Conservation (phyloP, 1,140 invertebrate genomes). For the Pissodes strobi region DNA sequence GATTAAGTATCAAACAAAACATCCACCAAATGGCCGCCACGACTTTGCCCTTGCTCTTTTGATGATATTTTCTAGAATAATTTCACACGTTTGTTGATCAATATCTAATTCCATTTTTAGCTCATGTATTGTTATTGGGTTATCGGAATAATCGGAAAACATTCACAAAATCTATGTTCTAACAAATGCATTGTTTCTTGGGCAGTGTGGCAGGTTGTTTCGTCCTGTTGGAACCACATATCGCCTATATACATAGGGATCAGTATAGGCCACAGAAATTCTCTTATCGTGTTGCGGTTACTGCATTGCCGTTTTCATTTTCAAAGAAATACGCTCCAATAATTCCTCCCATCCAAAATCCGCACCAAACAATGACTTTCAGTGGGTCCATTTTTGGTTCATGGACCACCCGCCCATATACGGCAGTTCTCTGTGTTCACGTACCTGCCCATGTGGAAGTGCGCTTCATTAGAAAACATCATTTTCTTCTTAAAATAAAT, state of each 20-base stretch:
- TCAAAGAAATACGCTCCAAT: constrained; percentile 42
- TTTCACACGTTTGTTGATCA: no score
- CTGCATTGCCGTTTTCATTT: constrained; percentile 18
- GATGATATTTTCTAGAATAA: no score
- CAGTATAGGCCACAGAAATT: constrained; percentile 35
- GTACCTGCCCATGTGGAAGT: constrained; percentile 52
- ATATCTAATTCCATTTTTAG: no score
- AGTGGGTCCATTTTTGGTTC: constrained; percentile 50
- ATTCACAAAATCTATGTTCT: no score
- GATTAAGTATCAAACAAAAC: no score
- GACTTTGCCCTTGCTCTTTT: no score
- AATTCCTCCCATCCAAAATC: constrained; percentile 38
- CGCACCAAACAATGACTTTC: constrained; percentile 49
- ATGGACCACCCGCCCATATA: constrained; percentile 44
- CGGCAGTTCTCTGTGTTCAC: constrained; percentile 54
- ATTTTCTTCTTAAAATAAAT: constrained; percentile 32
- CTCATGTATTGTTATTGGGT: no score
- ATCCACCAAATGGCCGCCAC: no score
- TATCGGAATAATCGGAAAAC: no score
- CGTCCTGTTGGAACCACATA: constrained; percentile 44
- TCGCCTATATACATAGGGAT: constrained; percentile 38
- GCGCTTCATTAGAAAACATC: constrained; percentile 51
- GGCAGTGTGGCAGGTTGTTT: constrained; percentile 34
- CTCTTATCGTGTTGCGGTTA: constrained; percentile 32
- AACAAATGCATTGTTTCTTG: no score